phyloP scores from a whole-genome alignment of 2,888 invertebrate species.

The Lasioglossum oenotherae region DNA sequence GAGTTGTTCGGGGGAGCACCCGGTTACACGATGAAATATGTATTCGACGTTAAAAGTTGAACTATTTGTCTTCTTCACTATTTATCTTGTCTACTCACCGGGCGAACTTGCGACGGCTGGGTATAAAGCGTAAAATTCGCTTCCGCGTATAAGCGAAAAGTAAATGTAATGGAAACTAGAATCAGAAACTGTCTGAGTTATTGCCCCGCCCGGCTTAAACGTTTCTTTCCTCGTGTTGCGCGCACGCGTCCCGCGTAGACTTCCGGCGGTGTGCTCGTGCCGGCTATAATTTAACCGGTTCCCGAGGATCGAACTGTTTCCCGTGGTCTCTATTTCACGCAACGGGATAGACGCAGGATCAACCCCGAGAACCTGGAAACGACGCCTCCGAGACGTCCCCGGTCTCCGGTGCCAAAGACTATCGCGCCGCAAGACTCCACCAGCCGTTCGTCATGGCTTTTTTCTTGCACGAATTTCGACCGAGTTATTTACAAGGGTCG shows the following conservation, averaged over 20 bases:
- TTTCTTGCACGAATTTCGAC: too few species aligned
- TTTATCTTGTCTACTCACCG: conserved; percentile 48
- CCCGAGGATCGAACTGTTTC: neutral
- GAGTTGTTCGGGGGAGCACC: conserved; percentile 9
- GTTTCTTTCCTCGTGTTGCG: conserved; percentile 6
- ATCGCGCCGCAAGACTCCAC: neutral
- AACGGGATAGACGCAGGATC: neutral
- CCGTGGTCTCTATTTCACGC: conserved; percentile 19
- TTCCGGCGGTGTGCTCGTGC: neutral
- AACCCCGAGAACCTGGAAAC: neutral
- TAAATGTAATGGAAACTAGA: conserved; percentile 52
- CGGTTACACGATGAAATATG: conserved; percentile 48
- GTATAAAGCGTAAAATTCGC: conserved; percentile 48
- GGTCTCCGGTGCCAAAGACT: neutral
- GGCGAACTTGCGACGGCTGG: conserved; percentile 37
- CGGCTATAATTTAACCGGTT: neutral
- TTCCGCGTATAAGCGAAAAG: conserved; percentile 38
- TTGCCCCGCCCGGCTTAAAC: conserved; percentile 47
- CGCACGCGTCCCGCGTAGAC: neutral
- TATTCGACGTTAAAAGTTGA: conserved; percentile 52
- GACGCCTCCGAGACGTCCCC: neutral
- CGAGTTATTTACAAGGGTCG: too few species aligned
- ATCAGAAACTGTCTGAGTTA: conserved; percentile 50
- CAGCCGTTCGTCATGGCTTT: neutral
- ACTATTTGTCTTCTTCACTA: conserved; percentile 56